phyloP scores from a whole-genome alignment of 2,888 invertebrate genomes.

The Pasiphila rectangulata region DNA sequence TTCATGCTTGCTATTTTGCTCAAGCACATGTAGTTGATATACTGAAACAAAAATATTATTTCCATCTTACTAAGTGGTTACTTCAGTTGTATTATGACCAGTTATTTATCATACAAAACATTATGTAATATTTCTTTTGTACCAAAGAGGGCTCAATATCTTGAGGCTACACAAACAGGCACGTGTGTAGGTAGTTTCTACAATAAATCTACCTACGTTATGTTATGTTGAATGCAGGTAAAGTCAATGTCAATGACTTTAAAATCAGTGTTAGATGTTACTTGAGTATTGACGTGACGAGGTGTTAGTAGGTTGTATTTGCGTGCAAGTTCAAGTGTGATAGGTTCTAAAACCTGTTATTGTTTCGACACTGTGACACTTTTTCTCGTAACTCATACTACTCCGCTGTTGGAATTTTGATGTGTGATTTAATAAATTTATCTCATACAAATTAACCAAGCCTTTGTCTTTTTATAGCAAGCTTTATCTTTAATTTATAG shows the following conservation, averaged over 20 bases:
- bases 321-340: conserved; percentile 27
- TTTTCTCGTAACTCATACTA: conserved; percentile 20
- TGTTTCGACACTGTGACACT: conserved; percentile 28
- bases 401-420: conserved; percentile 19
- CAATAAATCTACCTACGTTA: conserved; percentile 17
- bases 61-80: conserved; percentile 19
- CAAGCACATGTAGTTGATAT: conserved; percentile 20
- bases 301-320: conserved; percentile 20
- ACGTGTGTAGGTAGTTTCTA: conserved; percentile 2
- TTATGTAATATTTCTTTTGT: too few species aligned
- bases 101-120: too few species aligned
- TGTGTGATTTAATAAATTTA: background rate
- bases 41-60: conserved; percentile 23
- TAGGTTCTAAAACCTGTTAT: conserved; percentile 25
- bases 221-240: conserved; percentile 11
- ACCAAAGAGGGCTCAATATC: background rate
- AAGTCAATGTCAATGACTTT: conserved; percentile 30
- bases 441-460: background rate
- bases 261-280: conserved; percentile 24
- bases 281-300: conserved; percentile 5
- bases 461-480: background rate
- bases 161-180: background rate
- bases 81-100: conserved; percentile 11
- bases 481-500: too few species aligned
- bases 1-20: conserved; percentile 23